Percentiles rank a stretch among this genome's conserved stretches.
Evolutionary conservation across 2,797 vertebrate species (phyloP).

Genomic region (Halcyon chelicuti): DNA sequence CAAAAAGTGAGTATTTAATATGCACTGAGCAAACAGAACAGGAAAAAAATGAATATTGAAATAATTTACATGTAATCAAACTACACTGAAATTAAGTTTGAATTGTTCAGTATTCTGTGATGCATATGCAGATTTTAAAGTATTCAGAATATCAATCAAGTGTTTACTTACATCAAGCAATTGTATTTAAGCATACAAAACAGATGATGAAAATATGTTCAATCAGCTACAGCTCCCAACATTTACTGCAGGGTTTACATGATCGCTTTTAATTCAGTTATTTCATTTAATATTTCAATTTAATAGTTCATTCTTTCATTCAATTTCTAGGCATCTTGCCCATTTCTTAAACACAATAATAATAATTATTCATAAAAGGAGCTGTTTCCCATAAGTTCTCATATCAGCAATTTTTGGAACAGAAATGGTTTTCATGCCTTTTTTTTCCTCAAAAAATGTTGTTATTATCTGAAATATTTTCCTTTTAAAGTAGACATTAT

Average conservation of each 20-base stretch:
- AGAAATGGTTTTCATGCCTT: conserved; percentile 46
- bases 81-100: conserved; percentile 72
- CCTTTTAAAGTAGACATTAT: conserved; percentile 48
- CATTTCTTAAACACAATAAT: conserved; percentile 72
- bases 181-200: conserved; percentile 76
- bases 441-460: neutral
- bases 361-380: conserved; percentile 75
- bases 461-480: conserved; percentile 44
- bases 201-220: conserved; percentile 70
- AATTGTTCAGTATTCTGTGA: conserved; percentile 74
- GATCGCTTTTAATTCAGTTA: conserved; percentile 76
- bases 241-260: conserved; percentile 61
- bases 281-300: conserved; percentile 79
- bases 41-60: conserved; percentile 72
- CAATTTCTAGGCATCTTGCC: conserved; percentile 75
- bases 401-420: conserved; percentile 71
- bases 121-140: conserved; percentile 74
- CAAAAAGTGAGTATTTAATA: conserved; percentile 63
- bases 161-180: conserved; percentile 73
- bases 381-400: conserved; percentile 61
- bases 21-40: conserved; percentile 65
- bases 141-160: conserved; percentile 73
- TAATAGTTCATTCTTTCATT: conserved; percentile 75
- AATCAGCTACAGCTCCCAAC: conserved; percentile 62
- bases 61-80: conserved; percentile 73